A percentile compares a stretch with the other conserved stretches of the same genome.
Conservation (phyloP, 1,140 invertebrate species). For the Hetaerina americana region DNA sequence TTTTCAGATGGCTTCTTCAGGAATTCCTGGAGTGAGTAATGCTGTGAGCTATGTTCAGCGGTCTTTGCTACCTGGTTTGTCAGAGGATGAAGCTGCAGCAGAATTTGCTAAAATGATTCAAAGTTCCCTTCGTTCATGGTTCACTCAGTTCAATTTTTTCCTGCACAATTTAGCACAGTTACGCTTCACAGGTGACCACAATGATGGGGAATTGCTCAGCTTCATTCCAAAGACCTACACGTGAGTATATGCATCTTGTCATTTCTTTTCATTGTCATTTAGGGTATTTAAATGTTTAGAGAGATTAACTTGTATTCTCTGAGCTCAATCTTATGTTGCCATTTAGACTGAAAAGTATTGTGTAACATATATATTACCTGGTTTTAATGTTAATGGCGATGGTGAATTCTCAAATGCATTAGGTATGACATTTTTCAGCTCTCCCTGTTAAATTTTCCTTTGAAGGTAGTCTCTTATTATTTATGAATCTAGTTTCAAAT, state of each 20-base stretch:
- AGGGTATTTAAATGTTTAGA: no score
- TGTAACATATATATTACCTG: no score
- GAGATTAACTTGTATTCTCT: no score
- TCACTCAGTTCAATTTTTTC: conserved; percentile 96
- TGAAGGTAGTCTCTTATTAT: no score
- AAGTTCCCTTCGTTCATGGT: conserved; percentile 65
- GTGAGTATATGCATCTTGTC: conserved; percentile 39
- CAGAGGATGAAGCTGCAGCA: conserved; percentile 88
- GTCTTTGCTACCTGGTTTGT: conserved; percentile 74
- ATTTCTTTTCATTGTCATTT: no score
- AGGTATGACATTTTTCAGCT: no score
- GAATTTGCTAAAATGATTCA: conserved; percentile 87
- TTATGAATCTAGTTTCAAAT: no score
- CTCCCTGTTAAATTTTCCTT: no score
- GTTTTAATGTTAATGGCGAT: no score
- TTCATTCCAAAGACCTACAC: conserved; percentile 91
- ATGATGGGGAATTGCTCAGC: conserved; percentile 68
- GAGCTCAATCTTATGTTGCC: no score
- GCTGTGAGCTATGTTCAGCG: conserved; percentile 86
- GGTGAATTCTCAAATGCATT: no score
- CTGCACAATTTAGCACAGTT: conserved; percentile 92
- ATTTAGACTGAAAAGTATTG: no score
- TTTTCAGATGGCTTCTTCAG: conserved; percentile 81
- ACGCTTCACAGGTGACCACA: conserved; percentile 73
- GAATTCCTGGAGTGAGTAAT: conserved; percentile 83